Percentiles rank a stretch among this genome's conserved stretches.
These are phyloP conservation scores for Eulemur rubriventer DNA, from an alignment of 2,797 vertebrate species.

Conservation along the genomic window DNA sequence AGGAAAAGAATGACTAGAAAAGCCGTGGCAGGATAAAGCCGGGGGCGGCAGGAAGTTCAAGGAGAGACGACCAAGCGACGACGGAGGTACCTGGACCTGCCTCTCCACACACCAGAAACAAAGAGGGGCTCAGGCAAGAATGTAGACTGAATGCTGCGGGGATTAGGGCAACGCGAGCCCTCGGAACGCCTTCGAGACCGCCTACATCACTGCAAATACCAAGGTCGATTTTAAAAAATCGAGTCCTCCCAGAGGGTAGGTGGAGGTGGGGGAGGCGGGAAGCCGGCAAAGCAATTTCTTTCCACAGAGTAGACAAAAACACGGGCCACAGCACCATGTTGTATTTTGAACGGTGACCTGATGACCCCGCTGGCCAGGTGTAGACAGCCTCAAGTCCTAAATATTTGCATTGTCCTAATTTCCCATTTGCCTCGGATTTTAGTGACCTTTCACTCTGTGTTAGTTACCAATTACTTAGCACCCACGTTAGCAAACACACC, in stretches of 20 bases:
- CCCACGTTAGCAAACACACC: neutral
- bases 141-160: slow-evolving; percentile 14
- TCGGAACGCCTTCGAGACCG: neutral
- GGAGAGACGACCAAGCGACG: neutral
- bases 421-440: slow-evolving; percentile 45
- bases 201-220: neutral
- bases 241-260: neutral
- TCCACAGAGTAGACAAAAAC: slow-evolving; percentile 30
- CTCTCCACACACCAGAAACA: neutral
- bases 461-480: slow-evolving; percentile 59
- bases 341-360: slow-evolving; percentile 51
- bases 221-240: neutral
- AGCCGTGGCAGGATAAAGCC: neutral
- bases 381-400: slow-evolving; percentile 62
- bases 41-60: neutral
- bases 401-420: slow-evolving; percentile 49
- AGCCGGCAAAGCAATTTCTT: neutral
- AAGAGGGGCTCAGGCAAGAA: slow-evolving; percentile 47
- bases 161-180: slow-evolving; percentile 23
- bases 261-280: neutral
- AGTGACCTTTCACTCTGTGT: neutral
- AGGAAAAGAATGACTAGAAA: neutral
- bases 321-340: neutral
- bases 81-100: neutral
- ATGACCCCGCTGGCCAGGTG: slow-evolving; percentile 72